Conservation (phyloP, 2,888 invertebrate genomes). For the Pandemis cinnamomeana region DNA sequence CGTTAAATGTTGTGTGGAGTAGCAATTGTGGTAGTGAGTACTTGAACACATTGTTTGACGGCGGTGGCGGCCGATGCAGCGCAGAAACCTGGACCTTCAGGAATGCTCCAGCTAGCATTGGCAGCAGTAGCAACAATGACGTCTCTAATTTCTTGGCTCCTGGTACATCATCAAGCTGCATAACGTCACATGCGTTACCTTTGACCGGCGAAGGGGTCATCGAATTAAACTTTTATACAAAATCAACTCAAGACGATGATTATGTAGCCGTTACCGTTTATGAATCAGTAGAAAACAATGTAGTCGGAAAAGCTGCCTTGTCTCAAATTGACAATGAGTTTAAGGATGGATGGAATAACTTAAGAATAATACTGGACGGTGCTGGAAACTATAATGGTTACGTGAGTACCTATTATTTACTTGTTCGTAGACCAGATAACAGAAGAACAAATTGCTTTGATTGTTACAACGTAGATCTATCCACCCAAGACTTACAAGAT, state of each 20-base stretch:
- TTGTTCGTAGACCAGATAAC: too few relatives aligned
- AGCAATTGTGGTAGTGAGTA: constrained; percentile 57
- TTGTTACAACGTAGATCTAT: background rate
- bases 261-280: constrained; percentile 55
- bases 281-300: constrained; percentile 43
- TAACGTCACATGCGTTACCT: constrained; percentile 49
- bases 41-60: constrained; percentile 52
- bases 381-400: constrained; percentile 49
- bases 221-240: constrained; percentile 59
- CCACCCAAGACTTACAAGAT: background rate
- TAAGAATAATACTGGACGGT: constrained; percentile 46
- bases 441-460: too few relatives aligned
- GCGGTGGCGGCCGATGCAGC: constrained; percentile 48
- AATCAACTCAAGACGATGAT: constrained; percentile 47
- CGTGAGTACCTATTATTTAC: constrained; percentile 52
- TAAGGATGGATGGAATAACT: constrained; percentile 51
- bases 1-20: constrained; percentile 51
- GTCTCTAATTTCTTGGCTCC: constrained; percentile 53
- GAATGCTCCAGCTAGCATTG: constrained; percentile 46
- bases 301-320: constrained; percentile 29
- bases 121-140: constrained; percentile 47
- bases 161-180: constrained; percentile 46
- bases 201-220: constrained; percentile 55
- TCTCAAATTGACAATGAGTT: constrained; percentile 28
- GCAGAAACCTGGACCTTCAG: constrained; percentile 52